These are phyloP conservation scores for Metalampra italica DNA, from an alignment of 2,888 invertebrate genomes.

Conservation along the genomic window DNA sequence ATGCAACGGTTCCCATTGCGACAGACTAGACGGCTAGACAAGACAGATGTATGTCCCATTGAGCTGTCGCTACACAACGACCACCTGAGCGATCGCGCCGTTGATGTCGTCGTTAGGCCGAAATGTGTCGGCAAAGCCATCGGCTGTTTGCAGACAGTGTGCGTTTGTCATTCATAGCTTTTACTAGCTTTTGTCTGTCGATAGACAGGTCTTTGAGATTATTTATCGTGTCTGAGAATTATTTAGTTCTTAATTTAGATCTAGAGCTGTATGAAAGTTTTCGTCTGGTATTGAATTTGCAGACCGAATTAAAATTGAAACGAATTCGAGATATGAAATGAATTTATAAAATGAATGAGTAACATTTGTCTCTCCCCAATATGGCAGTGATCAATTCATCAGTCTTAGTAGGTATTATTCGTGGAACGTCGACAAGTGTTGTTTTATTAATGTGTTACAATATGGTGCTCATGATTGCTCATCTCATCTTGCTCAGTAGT, in stretches of 20 bases:
- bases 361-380: constrained; percentile 4
- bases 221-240: not conserved
- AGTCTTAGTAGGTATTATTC: not conserved
- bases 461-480: constrained; percentile 35
- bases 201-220: constrained; percentile 9
- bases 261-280: constrained; percentile 1
- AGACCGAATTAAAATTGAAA: not conserved
- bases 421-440: constrained; percentile 7
- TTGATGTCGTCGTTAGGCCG: constrained; percentile 34
- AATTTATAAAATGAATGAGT: constrained; percentile 3
- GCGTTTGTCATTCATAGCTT: constrained; percentile 16
- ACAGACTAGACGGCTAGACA: constrained; percentile 27
- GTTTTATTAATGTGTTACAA: constrained; percentile 8
- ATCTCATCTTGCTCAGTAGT: constrained; percentile 43
- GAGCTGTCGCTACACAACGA: constrained; percentile 48
- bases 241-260: constrained; percentile 6
- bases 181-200: constrained; percentile 18
- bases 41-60: constrained; percentile 55
- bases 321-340: not conserved
- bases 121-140: constrained; percentile 19
- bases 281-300: not conserved
- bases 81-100: constrained; percentile 42
- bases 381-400: not conserved
- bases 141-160: constrained; percentile 14
- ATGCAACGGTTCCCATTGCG: constrained; percentile 38